Base-by-base conservation (phyloP, 2,888 invertebrate species). In the Autographa gamma region DNA sequence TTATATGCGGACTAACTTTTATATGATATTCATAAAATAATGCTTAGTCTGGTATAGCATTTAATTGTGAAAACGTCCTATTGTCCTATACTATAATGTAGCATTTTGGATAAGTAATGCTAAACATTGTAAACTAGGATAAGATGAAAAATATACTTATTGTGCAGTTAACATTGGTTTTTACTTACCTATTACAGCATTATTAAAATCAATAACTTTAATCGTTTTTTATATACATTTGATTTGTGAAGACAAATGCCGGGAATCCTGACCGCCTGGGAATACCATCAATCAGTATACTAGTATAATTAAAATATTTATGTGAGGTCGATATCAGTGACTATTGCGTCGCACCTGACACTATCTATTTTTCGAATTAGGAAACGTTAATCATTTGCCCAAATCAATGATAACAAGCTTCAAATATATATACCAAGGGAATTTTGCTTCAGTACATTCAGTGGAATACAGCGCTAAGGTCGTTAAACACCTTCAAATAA, bases 11-110 rank as follows among this genome's bases (percentile, higher is more conserved):
- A 68, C 80, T 84, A 79, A 58, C 52, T 71, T 74, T 16, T 79
- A 78, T 84, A 85, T 85, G 13, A 11, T 18, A 52, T 74, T 75
- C 52, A 52, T 68, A 60, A 76, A 82, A 86, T 61, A 38, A 69
- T 32, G 9, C n/a, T 78, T 82, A 85, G 82, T 77, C 64, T 48
- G 64, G 48, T 70, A 63, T 13, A 69, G 25, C 13, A 54, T 25
- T 43, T 0, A 41, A n/a, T 63, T 60, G 9, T 61, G 14, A 31
- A 58, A 63, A 74, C 60, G 14, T 43, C 71, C 62, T 60, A 75
- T 75, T 41, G 59, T 58, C 38, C 31, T 58, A 68, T 72, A 65
- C 60, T 74, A 56, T 52, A 8, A 25, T 16, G 41, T 77, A 76
- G 71, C 66, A 71, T 63, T 52, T 66, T 74, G 48, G 59, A 38